These are phyloP conservation scores for Sminthurinus aureus DNA, from an alignment of 2,888 invertebrate genomes.

Conservation along the genomic window DNA sequence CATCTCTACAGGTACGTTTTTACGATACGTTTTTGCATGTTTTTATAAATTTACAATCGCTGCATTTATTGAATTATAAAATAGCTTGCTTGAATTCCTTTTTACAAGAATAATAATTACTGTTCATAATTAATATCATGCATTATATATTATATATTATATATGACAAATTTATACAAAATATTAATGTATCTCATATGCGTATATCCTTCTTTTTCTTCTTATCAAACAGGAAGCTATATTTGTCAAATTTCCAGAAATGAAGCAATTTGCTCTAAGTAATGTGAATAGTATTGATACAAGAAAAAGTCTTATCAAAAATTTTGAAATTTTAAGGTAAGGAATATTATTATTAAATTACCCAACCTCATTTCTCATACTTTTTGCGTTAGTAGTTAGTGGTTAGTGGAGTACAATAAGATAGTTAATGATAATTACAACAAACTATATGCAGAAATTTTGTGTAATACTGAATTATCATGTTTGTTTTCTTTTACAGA, in stretches of 20 bases:
- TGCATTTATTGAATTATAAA: no score
- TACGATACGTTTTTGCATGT: no score
- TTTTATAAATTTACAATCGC: no score
- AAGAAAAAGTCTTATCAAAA: conserved; percentile 79
- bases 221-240: conserved; percentile 77
- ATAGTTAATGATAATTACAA: not conserved
- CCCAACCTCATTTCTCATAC: not conserved
- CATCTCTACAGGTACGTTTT: conserved; percentile 78
- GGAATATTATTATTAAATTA: no score
- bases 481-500: conserved; percentile 63
- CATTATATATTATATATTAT: not conserved
- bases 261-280: conserved; percentile 85
- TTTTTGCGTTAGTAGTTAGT: no score
- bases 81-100: no score
- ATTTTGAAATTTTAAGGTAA: conserved; percentile 80
- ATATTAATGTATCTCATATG: no score
- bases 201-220: not conserved
- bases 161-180: not conserved
- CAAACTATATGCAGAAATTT: not conserved
- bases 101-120: no score
- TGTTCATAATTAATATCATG: no score
- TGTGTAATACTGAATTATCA: not conserved
- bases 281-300: conserved; percentile 97
- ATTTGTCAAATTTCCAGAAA: conserved; percentile 87
- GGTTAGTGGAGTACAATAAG: not conserved